phyloP scores from a whole-genome alignment of 2,113 vertebrate species.

The Cacatua alba region DNA sequence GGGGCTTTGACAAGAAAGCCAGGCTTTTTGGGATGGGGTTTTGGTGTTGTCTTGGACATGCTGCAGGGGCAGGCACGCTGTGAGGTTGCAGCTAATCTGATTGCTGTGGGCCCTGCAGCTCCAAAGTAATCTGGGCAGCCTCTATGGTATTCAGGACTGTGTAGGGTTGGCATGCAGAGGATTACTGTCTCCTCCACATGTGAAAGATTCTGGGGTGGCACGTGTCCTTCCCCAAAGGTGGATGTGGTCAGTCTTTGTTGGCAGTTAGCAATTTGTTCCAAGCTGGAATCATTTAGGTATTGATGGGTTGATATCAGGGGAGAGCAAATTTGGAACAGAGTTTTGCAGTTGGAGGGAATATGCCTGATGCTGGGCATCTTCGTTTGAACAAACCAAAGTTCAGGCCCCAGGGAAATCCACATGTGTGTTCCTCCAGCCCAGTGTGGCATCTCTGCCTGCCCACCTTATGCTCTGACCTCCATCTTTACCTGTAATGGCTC shows the following conservation, averaged over 20 bases:
- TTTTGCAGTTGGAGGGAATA: not conserved
- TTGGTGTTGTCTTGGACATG: not conserved
- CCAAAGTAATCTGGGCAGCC: not conserved
- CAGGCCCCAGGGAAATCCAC: not conserved
- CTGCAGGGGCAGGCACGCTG: not conserved
- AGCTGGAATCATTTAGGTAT: not conserved
- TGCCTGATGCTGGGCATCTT: not conserved
- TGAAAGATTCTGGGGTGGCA: not conserved
- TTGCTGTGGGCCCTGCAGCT: not conserved
- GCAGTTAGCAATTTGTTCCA: not conserved
- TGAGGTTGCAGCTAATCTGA: not conserved
- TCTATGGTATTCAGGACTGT: not conserved
- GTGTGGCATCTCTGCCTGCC: not conserved
- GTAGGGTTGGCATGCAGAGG: not conserved
- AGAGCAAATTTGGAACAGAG: not conserved
- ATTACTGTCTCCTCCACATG: rapidly evolving
- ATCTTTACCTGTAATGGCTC: not conserved
- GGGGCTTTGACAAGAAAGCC: not conserved
- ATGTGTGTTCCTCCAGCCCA: not conserved
- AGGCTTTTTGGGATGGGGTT: not conserved
- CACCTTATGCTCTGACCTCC: not conserved
- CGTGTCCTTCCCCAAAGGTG: not conserved
- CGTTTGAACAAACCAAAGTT: not conserved
- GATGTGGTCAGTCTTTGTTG: not conserved
- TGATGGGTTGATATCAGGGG: not conserved